phyloP scores from a whole-genome alignment of 2,113 vertebrate species.

The Onychorhynchus coronatus region DNA sequence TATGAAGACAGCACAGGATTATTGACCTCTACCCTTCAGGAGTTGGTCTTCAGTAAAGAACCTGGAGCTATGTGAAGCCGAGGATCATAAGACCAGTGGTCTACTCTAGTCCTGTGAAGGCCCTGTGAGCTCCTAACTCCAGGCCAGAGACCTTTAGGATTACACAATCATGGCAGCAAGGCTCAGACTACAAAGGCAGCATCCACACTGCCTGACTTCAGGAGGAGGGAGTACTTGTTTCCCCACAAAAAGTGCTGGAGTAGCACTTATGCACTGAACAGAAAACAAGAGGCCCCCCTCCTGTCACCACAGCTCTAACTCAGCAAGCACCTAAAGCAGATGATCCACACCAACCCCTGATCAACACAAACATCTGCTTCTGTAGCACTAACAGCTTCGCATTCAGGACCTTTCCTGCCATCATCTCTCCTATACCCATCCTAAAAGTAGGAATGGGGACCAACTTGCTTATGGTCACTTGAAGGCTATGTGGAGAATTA shows the following conservation, averaged over 20 bases:
- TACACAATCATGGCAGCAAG: background rate
- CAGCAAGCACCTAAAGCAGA: background rate
- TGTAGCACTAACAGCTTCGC: background rate
- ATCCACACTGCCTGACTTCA: background rate
- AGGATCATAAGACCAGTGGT: background rate
- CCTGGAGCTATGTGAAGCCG: background rate
- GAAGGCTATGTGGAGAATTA: background rate
- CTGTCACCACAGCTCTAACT: background rate
- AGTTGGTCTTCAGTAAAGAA: background rate
- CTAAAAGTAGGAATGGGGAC: background rate
- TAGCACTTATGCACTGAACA: background rate
- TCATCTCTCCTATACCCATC: background rate
- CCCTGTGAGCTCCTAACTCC: background rate
- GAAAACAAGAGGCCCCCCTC: background rate
- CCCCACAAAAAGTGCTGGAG: background rate
- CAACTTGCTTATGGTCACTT: background rate
- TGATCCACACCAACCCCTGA: background rate
- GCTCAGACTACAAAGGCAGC: conserved; percentile 7
- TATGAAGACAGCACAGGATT: background rate
- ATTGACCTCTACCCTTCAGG: background rate
- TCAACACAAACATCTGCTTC: background rate
- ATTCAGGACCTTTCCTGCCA: background rate
- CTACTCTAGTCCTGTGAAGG: background rate
- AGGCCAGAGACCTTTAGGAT: background rate
- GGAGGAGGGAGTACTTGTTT: background rate